These are phyloP conservation scores for Phaedon cochleariae DNA, from an alignment of 2,888 invertebrate genomes.

Conservation along the genomic window DNA sequence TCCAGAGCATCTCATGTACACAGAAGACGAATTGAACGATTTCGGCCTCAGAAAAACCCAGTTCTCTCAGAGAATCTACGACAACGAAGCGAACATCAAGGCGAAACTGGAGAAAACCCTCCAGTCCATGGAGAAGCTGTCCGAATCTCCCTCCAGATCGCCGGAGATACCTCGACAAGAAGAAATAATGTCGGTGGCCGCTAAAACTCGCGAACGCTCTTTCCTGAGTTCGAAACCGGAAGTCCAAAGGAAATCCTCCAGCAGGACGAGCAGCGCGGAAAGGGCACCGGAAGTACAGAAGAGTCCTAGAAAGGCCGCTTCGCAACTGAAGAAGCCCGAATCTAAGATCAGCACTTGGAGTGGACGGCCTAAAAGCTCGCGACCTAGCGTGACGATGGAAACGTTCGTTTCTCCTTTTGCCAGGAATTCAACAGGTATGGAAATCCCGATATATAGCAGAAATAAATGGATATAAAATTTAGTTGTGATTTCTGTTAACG, in stretches of 20 bases:
- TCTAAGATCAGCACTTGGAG: constrained; percentile 71
- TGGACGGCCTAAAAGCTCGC: constrained; percentile 66
- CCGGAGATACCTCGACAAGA: constrained; percentile 29
- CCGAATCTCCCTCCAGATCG: constrained; percentile 37
- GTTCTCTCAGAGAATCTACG: constrained; percentile 71
- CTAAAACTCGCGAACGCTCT: constrained; percentile 31
- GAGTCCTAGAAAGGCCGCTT: constrained; percentile 56
- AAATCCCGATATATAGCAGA: too few species aligned
- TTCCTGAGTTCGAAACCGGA: constrained; percentile 40
- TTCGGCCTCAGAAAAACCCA: constrained; percentile 78
- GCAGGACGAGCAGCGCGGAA: constrained; percentile 61
- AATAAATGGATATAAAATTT: too few species aligned
- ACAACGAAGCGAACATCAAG: constrained; percentile 56
- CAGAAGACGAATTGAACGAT: constrained; percentile 72
- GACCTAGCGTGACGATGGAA: constrained; percentile 69
- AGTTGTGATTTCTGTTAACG: too few species aligned
- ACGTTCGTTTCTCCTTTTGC: constrained; percentile 65
- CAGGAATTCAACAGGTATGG: constrained; percentile 52
- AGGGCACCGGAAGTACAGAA: constrained; percentile 54
- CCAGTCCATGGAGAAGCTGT: constrained; percentile 36
- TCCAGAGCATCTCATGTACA: constrained; percentile 72
- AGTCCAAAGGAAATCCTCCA: constrained; percentile 13
- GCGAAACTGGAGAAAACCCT: constrained; percentile 52
- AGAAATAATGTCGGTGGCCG: constrained; percentile 11
- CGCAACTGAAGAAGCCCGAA: constrained; percentile 63